Evolutionary conservation across 2,888 invertebrate species (phyloP).

Genomic region (Drosophila putrida): DNA sequence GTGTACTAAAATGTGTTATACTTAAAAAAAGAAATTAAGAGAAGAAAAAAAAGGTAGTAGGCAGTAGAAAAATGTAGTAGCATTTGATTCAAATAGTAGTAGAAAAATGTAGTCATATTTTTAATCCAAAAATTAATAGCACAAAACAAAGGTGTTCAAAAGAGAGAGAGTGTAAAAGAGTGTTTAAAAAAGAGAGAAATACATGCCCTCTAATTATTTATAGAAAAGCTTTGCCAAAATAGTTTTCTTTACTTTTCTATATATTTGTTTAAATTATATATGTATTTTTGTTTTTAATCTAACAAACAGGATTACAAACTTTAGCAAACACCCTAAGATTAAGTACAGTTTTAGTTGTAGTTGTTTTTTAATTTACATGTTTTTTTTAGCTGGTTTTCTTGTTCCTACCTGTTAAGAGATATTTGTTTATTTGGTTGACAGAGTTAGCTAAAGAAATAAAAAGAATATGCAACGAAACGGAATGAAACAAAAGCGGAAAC

Average conservation of each 20-base stretch:
- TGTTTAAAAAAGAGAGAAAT: conserved; percentile 15
- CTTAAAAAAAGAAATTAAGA: background rate
- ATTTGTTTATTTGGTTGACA: conserved; percentile 35
- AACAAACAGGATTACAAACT: conserved; percentile 33
- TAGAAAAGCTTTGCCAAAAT: conserved; percentile 16
- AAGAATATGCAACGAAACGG: conserved; percentile 56
- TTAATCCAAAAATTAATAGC: conserved; percentile 7
- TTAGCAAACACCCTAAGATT: conserved; percentile 56
- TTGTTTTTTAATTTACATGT: conserved; percentile 1
- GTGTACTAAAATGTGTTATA: conserved; percentile 19
- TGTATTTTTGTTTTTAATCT: background rate
- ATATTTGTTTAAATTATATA: background rate
- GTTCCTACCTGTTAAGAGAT: conserved; percentile 59
- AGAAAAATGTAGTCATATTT: conserved; percentile 2
- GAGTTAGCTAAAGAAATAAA: conserved; percentile 49
- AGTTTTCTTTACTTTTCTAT: conserved; percentile 5
- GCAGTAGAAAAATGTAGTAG: conserved; percentile 15
- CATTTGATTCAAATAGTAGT: conserved; percentile 20
- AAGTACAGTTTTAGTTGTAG: conserved; percentile 36
- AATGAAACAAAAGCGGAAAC: conserved; percentile 56
- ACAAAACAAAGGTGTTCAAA: background rate
- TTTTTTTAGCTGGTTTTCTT: conserved; percentile 1
- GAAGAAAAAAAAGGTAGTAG: background rate
- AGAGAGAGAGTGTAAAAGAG: conserved; percentile 1
- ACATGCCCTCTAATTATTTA: conserved; percentile 33